These are phyloP conservation scores for Molossus molossus DNA, from an alignment of 2,797 vertebrate species.

Conservation along the genomic window DNA sequence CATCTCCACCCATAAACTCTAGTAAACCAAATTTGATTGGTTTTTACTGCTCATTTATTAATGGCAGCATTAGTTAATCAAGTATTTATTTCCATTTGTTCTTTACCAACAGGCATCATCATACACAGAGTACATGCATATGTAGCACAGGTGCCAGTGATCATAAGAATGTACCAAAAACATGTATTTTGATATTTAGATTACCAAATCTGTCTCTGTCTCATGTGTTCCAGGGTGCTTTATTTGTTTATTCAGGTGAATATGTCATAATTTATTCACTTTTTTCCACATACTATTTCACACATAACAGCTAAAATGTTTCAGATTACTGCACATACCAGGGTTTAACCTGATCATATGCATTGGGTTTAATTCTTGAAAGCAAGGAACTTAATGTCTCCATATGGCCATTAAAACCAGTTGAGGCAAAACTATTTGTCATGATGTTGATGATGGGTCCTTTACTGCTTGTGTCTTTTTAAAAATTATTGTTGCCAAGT, in stretches of 20 bases:
- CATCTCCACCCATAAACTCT: neutral
- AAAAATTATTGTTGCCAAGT: constrained; percentile 69
- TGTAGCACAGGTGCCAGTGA: neutral
- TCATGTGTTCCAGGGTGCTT: constrained; percentile 45
- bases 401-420: constrained; percentile 43
- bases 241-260: constrained; percentile 48
- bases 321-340: constrained; percentile 12
- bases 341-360: neutral
- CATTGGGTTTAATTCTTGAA: constrained; percentile 72
- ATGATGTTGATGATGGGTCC: constrained; percentile 68
- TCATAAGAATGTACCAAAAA: constrained; percentile 27
- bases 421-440: constrained; percentile 57
- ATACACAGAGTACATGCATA: neutral
- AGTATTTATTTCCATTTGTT: constrained; percentile 48
- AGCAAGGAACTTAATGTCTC: constrained; percentile 65
- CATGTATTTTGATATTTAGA: constrained; percentile 44
- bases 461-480: constrained; percentile 72
- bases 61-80: constrained; percentile 53
- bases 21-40: neutral
- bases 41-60: constrained; percentile 24
- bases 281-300: constrained; percentile 29
- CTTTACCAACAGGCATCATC: constrained; percentile 30
- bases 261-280: constrained; percentile 45
- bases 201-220: neutral
- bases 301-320: constrained; percentile 48